Evolutionary conservation across 2,797 vertebrate species (phyloP), one percentile per base, ranked within the genome.

Genomic region (Odontamblyopus rebecca): DNA sequence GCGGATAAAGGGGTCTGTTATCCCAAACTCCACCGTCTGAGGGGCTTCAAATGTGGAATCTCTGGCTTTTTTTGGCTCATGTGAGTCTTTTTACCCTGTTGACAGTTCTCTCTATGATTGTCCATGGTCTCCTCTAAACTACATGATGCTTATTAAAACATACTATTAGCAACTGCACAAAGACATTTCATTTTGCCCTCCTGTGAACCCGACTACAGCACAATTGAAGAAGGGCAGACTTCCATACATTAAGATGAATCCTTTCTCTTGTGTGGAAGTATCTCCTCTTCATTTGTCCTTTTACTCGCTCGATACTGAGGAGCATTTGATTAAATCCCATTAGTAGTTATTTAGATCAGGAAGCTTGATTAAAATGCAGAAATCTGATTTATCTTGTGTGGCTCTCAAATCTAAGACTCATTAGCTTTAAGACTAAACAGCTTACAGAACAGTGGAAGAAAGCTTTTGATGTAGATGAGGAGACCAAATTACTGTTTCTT

Each of bases 261-360:
- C 73, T 72, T 82, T 81, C 51, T 81, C 78, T 67, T 44, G 51
- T 60, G 70, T 67, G 83, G 73, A 85, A 89, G 75, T 59, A 84
- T 76, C 74, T 77, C 77, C 72, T 83, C 74, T 85, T 63, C 57
- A 79, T 85, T 85, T 85, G 76, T 66, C 80, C 77, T 83, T 89
- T 83, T 75, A 82, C 80, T 71, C 73, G 61, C 74, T 86, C 82
- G 77, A 63, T 82, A 68, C 53, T 57, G 81, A 86, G 67, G 72
- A 70, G 56, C n/a, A 83, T 76, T 88, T 91, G 82, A 91, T 90
- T 90, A 89, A 89, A 90, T 89, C 79, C 73, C 77, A 86, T 89
- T 85, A 80, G 61, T 67, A 72, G 69, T 70, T 74, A 85, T 90
- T 81, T 86, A 73, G 77, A 84, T 89, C 80, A 85, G 87, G 79